A percentile compares a stretch with the other conserved stretches of the same genome.
phyloP scores from a whole-genome alignment of 2,888 invertebrate species.

The Aleiodes testaceus region DNA sequence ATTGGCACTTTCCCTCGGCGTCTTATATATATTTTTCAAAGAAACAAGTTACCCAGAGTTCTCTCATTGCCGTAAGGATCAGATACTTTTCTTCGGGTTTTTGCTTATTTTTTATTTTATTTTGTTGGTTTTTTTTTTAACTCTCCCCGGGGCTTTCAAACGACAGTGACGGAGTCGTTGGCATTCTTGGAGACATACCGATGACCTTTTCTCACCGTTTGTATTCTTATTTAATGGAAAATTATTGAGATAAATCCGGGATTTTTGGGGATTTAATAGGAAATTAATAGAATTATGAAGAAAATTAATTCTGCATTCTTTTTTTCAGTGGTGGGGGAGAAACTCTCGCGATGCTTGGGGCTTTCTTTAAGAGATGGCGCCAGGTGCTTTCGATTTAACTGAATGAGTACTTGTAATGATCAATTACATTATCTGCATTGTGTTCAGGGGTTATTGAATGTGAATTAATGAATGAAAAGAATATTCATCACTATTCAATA shows the following conservation, averaged over 20 bases:
- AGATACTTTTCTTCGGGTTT: not conserved
- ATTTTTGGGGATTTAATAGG: too few relatives aligned
- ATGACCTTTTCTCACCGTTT: constrained; percentile 27
- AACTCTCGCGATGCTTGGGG: constrained; percentile 45
- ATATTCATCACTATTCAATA: too few relatives aligned
- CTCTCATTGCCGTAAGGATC: constrained; percentile 22
- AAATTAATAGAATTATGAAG: not conserved
- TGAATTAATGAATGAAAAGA: too few relatives aligned
- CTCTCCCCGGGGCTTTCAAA: not conserved
- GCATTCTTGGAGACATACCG: constrained; percentile 30
- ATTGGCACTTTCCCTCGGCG: constrained; percentile 43
- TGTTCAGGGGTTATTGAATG: too few relatives aligned
- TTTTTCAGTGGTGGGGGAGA: constrained; percentile 28
- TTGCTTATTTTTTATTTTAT: not conserved
- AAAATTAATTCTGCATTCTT: not conserved
- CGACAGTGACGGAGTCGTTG: constrained; percentile 28
- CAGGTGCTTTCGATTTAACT: constrained; percentile 51
- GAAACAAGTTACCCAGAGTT: constrained; percentile 5
- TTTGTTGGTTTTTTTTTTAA: not conserved
- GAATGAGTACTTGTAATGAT: constrained; percentile 18
- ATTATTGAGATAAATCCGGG: too few relatives aligned
- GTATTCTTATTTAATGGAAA: constrained; percentile 6
- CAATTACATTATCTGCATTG: not conserved
- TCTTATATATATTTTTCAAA: constrained; percentile 30
- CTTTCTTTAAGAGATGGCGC: constrained; percentile 64